Percentiles rank a stretch among this genome's conserved stretches.
Conservation (phyloP, 2,113 vertebrate genomes). For the Halcyon senegalensis region DNA sequence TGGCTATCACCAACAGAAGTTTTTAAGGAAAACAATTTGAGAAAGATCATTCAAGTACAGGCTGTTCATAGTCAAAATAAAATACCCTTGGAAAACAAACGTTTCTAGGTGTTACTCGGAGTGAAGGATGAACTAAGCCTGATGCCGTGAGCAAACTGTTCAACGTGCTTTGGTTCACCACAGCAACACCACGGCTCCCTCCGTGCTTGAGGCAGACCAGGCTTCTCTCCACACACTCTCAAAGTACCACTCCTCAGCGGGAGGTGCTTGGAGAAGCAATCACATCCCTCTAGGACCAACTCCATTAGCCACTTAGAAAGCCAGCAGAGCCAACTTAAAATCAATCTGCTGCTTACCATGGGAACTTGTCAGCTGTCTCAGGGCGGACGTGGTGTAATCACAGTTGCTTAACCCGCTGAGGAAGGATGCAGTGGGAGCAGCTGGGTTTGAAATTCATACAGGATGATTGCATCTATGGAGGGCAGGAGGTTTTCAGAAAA, state of each 20-base stretch:
- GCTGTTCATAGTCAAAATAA: background rate
- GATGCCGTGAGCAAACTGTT: background rate
- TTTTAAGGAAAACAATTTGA: background rate
- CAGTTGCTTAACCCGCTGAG: background rate
- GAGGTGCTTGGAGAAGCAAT: fast-evolving
- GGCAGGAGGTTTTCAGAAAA: background rate
- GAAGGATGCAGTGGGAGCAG: background rate
- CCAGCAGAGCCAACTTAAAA: background rate
- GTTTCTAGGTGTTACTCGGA: background rate
- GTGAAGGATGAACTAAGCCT: background rate
- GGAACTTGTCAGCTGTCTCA: background rate
- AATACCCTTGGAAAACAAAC: background rate
- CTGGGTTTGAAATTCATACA: background rate
- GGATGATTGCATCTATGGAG: no score
- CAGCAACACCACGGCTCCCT: background rate
- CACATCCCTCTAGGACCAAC: background rate
- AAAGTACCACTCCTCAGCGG: fast-evolving
- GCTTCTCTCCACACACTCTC: fast-evolving
- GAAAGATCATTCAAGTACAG: background rate
- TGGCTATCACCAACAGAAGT: background rate
- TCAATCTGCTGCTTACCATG: background rate
- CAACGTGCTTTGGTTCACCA: background rate
- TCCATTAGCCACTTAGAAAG: background rate
- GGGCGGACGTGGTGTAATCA: fast-evolving
- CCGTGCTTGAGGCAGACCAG: fast-evolving